Percentiles rank a stretch among this genome's conserved stretches.
Conservation (phyloP, 2,888 invertebrate genomes). For the Itoplectis maculator region DNA sequence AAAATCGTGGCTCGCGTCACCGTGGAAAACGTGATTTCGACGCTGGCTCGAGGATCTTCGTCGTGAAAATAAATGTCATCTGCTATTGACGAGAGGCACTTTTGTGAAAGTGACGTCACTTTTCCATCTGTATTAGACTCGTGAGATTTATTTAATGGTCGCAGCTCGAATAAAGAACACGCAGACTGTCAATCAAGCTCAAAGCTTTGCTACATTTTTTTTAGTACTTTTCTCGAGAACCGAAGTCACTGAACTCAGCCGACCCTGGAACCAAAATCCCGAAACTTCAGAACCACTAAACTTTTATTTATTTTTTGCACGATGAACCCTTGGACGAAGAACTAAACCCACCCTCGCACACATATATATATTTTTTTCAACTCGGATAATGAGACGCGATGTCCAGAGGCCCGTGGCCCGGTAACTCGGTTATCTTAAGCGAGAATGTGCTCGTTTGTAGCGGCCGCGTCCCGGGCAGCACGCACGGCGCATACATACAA, state of each 20-base stretch:
- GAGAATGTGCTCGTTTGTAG: constrained; percentile 84
- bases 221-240: too few species aligned
- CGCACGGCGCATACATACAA: constrained; percentile 77
- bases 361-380: not conserved
- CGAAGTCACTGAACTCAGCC: not conserved
- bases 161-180: too few species aligned
- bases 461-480: constrained; percentile 75
- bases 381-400: constrained; percentile 58
- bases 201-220: too few species aligned
- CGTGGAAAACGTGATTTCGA: constrained; percentile 77
- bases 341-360: too few species aligned
- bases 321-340: constrained; percentile 24
- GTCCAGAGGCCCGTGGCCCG: constrained; percentile 77
- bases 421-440: constrained; percentile 83
- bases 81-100: not conserved
- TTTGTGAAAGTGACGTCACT: not conserved
- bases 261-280: not conserved
- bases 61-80: not conserved
- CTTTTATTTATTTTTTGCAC: constrained; percentile 1
- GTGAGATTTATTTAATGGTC: too few species aligned
- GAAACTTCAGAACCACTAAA: not conserved
- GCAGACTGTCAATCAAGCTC: too few species aligned
- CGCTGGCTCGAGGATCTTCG: constrained; percentile 75
- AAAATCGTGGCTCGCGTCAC: constrained; percentile 71
- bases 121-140: too few species aligned